These are phyloP conservation scores for Helicoverpa zea DNA, from an alignment of 1,140 invertebrate genomes.

Conservation along the genomic window DNA sequence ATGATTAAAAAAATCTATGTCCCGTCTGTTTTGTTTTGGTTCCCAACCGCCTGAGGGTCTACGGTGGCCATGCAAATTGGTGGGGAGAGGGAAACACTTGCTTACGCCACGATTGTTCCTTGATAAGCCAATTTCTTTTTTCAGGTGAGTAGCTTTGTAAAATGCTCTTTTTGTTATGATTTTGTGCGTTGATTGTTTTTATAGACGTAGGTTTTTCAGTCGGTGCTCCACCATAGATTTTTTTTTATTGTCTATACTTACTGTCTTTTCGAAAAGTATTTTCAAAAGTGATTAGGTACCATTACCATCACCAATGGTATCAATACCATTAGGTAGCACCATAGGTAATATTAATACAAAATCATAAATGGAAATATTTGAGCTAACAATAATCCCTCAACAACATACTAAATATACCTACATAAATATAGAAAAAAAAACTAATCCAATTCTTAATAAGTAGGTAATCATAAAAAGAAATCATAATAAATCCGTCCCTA, in stretches of 20 bases:
- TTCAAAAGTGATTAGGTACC: too few species aligned
- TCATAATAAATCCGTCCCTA: constrained; percentile 82
- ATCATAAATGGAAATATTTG: too few species aligned
- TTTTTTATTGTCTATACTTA: too few species aligned
- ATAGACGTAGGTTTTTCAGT: too few species aligned
- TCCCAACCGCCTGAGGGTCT: constrained; percentile 17
- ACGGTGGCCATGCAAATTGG: constrained; percentile 45
- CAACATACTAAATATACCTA: too few species aligned
- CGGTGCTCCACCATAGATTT: too few species aligned
- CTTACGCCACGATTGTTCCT: constrained; percentile 37
- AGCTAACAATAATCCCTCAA: too few species aligned
- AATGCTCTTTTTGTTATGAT: constrained; percentile 17
- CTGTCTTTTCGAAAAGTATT: too few species aligned
- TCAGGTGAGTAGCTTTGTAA: constrained; percentile 8
- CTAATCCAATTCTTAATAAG: constrained; percentile 30
- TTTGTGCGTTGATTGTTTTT: background rate
- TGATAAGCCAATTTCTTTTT: constrained; percentile 35
- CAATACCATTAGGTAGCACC: too few species aligned
- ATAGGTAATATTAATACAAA: too few species aligned
- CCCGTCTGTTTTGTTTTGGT: constrained; percentile 13
- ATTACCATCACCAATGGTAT: too few species aligned
- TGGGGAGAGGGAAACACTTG: constrained; percentile 20
- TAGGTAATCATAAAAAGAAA: constrained; percentile 59
- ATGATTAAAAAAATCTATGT: constrained; percentile 3
- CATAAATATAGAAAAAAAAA: constrained; percentile 10